These are phyloP conservation scores for Drosophila asahinai DNA, from an alignment of 1,140 invertebrate genomes.

Conservation along the genomic window DNA sequence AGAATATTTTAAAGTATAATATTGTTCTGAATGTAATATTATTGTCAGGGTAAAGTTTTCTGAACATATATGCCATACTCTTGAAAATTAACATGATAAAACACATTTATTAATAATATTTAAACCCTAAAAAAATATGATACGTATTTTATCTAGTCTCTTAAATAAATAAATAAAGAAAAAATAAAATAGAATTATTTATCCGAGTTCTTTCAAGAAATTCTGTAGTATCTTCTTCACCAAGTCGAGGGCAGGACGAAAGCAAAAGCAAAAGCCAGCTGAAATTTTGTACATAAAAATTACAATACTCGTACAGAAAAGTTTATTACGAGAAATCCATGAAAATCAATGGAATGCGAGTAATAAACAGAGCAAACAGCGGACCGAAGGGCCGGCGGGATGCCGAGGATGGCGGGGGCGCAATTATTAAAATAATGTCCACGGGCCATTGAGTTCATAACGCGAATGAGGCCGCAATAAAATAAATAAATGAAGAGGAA, in stretches of 20 bases:
- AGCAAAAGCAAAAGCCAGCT: background rate
- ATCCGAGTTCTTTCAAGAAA: background rate
- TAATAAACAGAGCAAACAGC: conserved; percentile 63
- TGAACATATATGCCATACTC: no score
- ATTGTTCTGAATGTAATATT: no score
- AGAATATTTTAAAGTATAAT: no score
- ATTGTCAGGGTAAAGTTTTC: no score
- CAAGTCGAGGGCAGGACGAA: background rate
- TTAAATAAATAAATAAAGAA: background rate
- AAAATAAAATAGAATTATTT: background rate
- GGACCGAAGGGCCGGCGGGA: background rate
- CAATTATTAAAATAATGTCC: conserved; percentile 84
- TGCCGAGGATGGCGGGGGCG: conserved; percentile 10
- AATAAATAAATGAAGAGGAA: conserved; percentile 85
- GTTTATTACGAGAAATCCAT: conserved; percentile 76
- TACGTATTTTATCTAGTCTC: no score
- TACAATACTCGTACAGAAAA: conserved; percentile 58
- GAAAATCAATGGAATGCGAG: conserved; percentile 84
- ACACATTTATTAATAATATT: no score
- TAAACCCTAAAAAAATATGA: no score
- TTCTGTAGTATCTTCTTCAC: background rate
- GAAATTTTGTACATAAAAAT: conserved; percentile 57
- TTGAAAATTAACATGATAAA: no score
- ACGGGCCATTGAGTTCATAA: conserved; percentile 85
- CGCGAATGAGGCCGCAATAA: conserved; percentile 85